Evolutionary conservation across 2,797 vertebrate genomes (phyloP).

Genomic region (Schizothorax lantsangensis): DNA sequence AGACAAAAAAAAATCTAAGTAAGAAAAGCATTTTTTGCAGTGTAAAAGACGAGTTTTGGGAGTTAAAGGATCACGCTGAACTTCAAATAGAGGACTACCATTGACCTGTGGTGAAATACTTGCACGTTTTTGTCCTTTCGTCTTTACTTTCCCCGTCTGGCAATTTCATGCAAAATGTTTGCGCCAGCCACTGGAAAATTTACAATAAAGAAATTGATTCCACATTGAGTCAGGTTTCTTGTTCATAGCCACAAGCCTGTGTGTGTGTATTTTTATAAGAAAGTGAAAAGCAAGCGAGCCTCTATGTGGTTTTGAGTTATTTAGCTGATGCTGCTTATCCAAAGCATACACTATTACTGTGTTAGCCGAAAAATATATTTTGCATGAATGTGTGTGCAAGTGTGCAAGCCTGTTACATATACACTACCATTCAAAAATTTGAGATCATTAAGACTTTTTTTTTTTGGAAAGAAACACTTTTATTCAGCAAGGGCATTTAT

Average conservation of each 20-base stretch:
- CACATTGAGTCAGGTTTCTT: constrained; percentile 45
- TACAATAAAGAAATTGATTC: constrained; percentile 59
- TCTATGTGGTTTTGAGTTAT: not conserved
- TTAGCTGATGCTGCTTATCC: constrained; percentile 2
- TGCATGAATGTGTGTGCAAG: not conserved
- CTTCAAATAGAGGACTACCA: not conserved
- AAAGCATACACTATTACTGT: not conserved
- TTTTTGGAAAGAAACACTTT: too few species aligned
- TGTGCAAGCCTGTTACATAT: not conserved
- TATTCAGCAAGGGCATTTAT: not conserved
- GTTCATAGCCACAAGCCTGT: not conserved
- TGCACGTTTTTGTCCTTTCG: not conserved
- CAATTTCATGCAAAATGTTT: constrained; percentile 10
- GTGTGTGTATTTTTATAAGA: not conserved
- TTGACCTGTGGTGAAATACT: constrained; percentile 7
- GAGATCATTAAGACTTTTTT: not conserved
- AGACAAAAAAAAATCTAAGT: too few species aligned
- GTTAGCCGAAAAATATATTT: not conserved
- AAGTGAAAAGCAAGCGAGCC: not conserved
- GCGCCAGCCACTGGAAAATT: constrained; percentile 28
- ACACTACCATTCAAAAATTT: not conserved
- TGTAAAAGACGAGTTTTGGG: not conserved
- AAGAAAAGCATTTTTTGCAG: too few species aligned
- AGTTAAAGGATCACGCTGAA: not conserved
- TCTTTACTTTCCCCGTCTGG: not conserved